Evolutionary conservation across 2,113 vertebrate species (phyloP).

Genomic region (Ellobius talpinus): DNA sequence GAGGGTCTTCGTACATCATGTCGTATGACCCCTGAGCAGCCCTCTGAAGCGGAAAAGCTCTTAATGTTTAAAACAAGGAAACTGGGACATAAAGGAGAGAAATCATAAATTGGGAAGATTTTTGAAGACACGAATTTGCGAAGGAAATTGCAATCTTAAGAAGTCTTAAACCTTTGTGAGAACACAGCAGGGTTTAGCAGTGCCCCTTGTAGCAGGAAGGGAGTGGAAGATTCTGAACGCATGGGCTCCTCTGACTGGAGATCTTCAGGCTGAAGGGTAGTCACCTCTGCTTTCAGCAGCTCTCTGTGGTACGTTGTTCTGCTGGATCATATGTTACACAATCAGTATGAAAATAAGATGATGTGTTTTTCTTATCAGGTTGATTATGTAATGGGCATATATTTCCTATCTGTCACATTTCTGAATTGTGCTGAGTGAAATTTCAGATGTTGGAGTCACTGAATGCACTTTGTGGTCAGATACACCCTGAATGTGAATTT

Average conservation of each 20-base stretch:
- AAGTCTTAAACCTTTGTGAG: neutral
- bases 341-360: constrained; percentile 13
- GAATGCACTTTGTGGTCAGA: constrained; percentile 10
- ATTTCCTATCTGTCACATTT: neutral
- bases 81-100: neutral
- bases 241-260: neutral
- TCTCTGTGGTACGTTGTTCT: neutral
- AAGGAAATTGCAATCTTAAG: neutral
- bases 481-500: constrained; percentile 6
- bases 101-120: neutral
- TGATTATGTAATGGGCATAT: neutral
- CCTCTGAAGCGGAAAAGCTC: neutral
- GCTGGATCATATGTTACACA: neutral
- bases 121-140: neutral
- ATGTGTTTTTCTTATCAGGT: neutral
- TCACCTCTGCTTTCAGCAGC: neutral
- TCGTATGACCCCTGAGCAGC: neutral
- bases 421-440: constrained; percentile 10
- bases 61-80: constrained; percentile 7
- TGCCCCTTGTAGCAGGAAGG: neutral
- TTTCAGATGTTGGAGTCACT: constrained; percentile 19
- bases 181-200: neutral
- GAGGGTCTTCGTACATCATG: neutral
- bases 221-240: neutral
- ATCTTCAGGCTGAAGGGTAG: neutral